phyloP scores from a whole-genome alignment of 2,797 vertebrate species.

The Acanthornis magna region DNA sequence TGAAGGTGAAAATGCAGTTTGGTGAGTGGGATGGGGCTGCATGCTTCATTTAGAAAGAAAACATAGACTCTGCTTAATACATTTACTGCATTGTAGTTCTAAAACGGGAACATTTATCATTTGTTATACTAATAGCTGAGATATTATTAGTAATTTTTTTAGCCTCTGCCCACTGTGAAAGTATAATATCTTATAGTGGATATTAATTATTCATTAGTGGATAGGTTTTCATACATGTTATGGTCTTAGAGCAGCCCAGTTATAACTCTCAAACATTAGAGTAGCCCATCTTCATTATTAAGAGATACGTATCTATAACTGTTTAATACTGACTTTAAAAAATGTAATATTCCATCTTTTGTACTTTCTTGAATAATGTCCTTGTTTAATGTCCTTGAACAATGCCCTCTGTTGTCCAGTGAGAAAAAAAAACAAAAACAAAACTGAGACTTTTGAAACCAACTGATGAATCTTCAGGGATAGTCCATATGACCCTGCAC shows the following conservation, averaged over 20 bases:
- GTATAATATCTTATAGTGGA: neutral
- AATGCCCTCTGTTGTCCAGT: neutral
- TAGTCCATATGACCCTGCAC: rapidly evolving
- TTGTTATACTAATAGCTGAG: neutral
- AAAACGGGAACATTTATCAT: neutral
- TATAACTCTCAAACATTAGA: neutral
- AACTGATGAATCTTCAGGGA: neutral
- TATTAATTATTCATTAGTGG: neutral
- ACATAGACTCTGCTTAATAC: neutral
- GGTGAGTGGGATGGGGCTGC: neutral
- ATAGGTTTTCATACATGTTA: neutral
- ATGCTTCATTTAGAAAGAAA: slow-evolving; percentile 27
- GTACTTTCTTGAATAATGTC: neutral
- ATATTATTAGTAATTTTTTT: neutral
- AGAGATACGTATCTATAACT: neutral
- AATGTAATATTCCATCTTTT: neutral
- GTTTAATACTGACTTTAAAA: neutral
- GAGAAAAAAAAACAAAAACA: neutral
- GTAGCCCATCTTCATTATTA: neutral
- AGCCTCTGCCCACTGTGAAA: neutral
- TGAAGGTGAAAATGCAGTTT: neutral
- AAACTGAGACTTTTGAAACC: neutral
- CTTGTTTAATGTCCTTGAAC: neutral
- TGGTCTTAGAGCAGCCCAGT: neutral
- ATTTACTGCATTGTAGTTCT: neutral